A percentile compares a stretch with the other conserved stretches of the same genome.
These are phyloP conservation scores for Gnatocerus cornutus DNA, from an alignment of 2,888 invertebrate genomes.

Conservation along the genomic window DNA sequence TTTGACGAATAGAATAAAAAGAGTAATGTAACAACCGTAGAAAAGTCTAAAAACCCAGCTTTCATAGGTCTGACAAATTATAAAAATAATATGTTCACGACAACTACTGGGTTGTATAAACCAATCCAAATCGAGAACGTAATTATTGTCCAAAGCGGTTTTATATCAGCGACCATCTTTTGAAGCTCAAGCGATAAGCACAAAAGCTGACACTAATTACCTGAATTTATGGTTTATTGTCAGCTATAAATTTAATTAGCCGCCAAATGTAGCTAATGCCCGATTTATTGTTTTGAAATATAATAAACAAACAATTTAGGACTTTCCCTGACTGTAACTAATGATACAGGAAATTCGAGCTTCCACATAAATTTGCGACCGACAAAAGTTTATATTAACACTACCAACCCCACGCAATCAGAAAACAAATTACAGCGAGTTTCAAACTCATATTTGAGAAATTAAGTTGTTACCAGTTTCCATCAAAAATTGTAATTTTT, in stretches of 20 bases:
- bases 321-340: background rate
- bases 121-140: background rate
- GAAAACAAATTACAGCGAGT: constrained; percentile 23
- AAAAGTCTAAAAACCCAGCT: too few relatives aligned
- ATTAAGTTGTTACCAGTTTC: constrained; percentile 22
- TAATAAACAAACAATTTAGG: background rate
- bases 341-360: constrained; percentile 5
- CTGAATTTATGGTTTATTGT: background rate
- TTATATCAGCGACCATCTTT: background rate
- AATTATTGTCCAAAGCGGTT: too few relatives aligned
- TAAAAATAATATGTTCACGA: too few relatives aligned
- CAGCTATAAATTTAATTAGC: too few relatives aligned
- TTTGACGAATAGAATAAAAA: too few relatives aligned
- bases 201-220: background rate
- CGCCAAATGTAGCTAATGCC: too few relatives aligned
- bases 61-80: too few relatives aligned
- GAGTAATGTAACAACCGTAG: too few relatives aligned
- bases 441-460: constrained; percentile 18
- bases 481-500: constrained; percentile 35
- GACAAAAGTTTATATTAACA: constrained; percentile 3
- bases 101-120: too few relatives aligned
- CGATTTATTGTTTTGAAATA: too few relatives aligned
- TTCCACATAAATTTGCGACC: background rate
- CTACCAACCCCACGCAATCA: constrained; percentile 16
- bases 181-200: background rate